phyloP scores from a whole-genome alignment of 2,113 vertebrate genomes.

The Albula glossodonta region DNA sequence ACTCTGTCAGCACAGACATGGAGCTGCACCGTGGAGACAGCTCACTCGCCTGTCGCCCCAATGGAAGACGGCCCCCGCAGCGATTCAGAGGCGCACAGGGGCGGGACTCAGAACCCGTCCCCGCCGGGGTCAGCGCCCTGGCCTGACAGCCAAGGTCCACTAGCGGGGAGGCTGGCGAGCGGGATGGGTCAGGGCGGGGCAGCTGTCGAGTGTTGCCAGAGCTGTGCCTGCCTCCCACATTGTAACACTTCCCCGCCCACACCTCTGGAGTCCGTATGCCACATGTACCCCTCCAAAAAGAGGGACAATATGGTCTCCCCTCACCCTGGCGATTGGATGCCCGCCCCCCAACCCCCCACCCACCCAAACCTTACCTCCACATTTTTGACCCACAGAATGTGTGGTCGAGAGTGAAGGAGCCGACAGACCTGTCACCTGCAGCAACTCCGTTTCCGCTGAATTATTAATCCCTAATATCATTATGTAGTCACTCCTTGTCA shows the following conservation, averaged over 20 bases:
- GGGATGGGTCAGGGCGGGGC: background rate
- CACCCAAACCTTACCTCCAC: slow-evolving; percentile 41
- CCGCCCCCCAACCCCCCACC: no score
- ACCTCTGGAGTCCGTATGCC: no score
- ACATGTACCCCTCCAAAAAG: no score
- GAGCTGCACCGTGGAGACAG: slow-evolving; percentile 28
- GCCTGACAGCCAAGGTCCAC: background rate
- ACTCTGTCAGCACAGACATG: slow-evolving; percentile 35
- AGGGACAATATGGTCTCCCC: no score
- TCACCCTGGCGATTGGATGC: no score
- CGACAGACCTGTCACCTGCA: slow-evolving; percentile 67
- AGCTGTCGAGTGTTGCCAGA: no score
- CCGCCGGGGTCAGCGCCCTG: background rate
- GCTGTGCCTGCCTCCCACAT: no score
- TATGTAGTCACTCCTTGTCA: slow-evolving; percentile 89
- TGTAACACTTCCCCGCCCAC: no score
- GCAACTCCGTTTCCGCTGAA: slow-evolving; percentile 63
- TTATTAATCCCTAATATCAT: slow-evolving; percentile 96
- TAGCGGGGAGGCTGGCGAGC: background rate
- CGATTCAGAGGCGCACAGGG: background rate
- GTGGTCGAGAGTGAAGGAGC: slow-evolving; percentile 25
- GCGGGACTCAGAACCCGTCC: background rate
- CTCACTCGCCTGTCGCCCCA: slow-evolving; percentile 25
- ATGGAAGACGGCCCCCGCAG: background rate
- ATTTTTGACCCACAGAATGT: slow-evolving; percentile 25